Percentiles rank a stretch among this genome's conserved stretches.
Evolutionary conservation across 2,797 vertebrate genomes (phyloP).

Genomic region (Echiichthys vipera): DNA sequence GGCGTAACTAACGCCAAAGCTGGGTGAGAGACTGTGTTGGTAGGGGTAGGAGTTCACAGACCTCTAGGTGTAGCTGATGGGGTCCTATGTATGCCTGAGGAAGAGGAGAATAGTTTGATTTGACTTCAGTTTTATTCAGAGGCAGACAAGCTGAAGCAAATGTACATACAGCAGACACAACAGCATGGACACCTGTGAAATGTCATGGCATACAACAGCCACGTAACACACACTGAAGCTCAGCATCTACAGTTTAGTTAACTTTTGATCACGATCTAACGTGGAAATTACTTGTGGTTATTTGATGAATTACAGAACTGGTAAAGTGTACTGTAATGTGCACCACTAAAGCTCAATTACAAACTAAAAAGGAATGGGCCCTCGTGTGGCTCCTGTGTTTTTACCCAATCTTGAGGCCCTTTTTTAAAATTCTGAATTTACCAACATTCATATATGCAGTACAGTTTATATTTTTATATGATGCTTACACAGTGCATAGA

Average conservation of each 20-base stretch:
- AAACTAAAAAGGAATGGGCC: neutral
- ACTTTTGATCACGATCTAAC: neutral
- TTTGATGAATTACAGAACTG: neutral
- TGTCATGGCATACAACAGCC: neutral
- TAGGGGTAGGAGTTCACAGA: neutral
- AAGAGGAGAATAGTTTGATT: neutral
- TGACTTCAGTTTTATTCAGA: neutral
- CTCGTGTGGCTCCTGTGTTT: neutral
- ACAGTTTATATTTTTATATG: neutral
- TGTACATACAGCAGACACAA: neutral
- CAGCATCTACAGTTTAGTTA: neutral
- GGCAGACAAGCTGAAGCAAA: neutral
- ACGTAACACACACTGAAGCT: neutral
- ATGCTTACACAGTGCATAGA: neutral
- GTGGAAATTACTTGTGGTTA: neutral
- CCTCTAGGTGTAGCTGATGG: slow-evolving; percentile 12
- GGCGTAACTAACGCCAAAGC: too few species aligned
- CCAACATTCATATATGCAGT: neutral
- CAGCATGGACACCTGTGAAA: neutral
- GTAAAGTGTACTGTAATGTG: neutral
- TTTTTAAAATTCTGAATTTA: too few species aligned
- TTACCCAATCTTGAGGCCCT: neutral
- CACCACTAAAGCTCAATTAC: neutral
- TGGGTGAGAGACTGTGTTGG: neutral
- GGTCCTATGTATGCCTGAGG: neutral